These are phyloP conservation scores for Drosophila elegans DNA, from an alignment of 1,140 invertebrate species.

Conservation along the genomic window DNA sequence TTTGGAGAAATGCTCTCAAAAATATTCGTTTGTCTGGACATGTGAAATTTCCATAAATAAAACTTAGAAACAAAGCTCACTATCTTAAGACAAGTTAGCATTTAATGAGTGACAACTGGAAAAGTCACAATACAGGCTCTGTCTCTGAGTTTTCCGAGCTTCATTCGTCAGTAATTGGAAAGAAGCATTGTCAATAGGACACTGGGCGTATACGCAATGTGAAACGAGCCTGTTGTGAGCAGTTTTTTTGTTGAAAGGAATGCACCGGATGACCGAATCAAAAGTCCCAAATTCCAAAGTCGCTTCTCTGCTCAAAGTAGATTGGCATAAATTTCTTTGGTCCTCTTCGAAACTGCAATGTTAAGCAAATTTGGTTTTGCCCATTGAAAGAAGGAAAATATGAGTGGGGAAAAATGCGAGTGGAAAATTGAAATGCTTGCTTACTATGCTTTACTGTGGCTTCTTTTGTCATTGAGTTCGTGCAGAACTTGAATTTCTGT, in stretches of 20 bases:
- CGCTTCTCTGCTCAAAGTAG: background rate
- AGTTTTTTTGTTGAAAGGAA: background rate
- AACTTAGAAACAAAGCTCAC: too few relatives aligned
- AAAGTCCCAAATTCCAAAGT: constrained; percentile 4
- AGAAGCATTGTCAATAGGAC: background rate
- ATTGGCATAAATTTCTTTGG: background rate
- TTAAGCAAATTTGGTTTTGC: constrained; percentile 4
- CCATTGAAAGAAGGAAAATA: background rate
- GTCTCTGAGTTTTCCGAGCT: background rate
- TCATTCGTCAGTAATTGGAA: constrained; percentile 1
- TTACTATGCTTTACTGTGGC: background rate
- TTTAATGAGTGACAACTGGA: background rate
- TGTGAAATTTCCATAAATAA: too few relatives aligned
- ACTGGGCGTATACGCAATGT: constrained; percentile 8
- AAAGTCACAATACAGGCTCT: background rate
- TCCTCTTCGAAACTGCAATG: constrained; percentile 2
- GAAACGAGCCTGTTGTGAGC: too few relatives aligned
- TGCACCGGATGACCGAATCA: constrained; percentile 7
- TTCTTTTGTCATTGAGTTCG: background rate
- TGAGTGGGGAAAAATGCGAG: background rate
- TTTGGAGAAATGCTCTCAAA: too few relatives aligned
- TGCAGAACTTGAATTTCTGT: background rate
- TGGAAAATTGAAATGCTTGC: background rate
- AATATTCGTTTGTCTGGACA: too few relatives aligned
- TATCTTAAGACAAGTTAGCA: too few relatives aligned